phyloP scores from a whole-genome alignment of 2,797 vertebrate species.

The Aeoliscus strigatus region DNA sequence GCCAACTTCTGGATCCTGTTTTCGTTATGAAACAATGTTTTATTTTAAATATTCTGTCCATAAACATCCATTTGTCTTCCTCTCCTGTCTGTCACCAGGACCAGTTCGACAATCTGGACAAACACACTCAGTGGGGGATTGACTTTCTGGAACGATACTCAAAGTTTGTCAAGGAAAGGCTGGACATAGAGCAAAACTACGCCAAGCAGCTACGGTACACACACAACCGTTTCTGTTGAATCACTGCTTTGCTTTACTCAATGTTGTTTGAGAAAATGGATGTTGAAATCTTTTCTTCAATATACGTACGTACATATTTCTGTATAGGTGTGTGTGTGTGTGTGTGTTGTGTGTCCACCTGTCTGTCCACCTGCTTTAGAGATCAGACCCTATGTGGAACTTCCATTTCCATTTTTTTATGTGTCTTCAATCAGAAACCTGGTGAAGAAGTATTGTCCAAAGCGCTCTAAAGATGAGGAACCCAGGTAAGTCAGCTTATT shows the following conservation, averaged over 20 bases:
- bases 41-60: no score
- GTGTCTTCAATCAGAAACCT: conserved; percentile 91
- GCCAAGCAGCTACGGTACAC: conserved; percentile 93
- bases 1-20: no score
- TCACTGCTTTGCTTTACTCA: no score
- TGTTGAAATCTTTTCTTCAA: no score
- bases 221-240: conserved; percentile 1
- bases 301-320: no score
- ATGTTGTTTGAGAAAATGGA: no score
- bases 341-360: no score
- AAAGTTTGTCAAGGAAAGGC: conserved; percentile 97
- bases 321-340: no score
- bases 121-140: conserved; percentile 98
- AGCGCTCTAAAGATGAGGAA: conserved; percentile 96
- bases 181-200: conserved; percentile 97
- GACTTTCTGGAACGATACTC: conserved; percentile 97
- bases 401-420: no score
- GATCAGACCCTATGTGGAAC: no score
- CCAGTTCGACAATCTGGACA: conserved; percentile 98
- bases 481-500: conserved; percentile 79
- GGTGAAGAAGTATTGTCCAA: conserved; percentile 98
- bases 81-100: conserved; percentile 74
- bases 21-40: no score
- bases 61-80: background rate
- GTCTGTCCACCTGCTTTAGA: no score